phyloP scores from a whole-genome alignment of 2,888 invertebrate genomes.

The Meta bourneti region DNA sequence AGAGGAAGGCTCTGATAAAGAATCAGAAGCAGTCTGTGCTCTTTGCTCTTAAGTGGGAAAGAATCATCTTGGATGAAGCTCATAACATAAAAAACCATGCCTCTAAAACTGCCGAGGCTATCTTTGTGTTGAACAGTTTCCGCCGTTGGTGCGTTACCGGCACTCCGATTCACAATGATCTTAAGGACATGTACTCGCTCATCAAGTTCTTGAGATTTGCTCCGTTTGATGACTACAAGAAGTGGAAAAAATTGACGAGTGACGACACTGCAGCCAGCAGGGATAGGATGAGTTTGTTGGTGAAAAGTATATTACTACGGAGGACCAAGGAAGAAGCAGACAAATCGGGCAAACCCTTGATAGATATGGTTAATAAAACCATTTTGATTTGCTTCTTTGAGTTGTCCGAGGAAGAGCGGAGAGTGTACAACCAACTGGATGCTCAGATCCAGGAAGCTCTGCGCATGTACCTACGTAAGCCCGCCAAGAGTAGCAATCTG shows the following conservation, averaged over 20 bases:
- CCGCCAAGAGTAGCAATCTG: not conserved
- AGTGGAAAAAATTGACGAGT: conserved; percentile 49
- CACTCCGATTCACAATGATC: conserved; percentile 96
- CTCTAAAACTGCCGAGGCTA: conserved; percentile 87
- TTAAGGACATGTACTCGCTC: conserved; percentile 85
- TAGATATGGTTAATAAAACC: conserved; percentile 86
- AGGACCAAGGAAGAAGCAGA: conserved; percentile 92
- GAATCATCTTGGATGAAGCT: conserved; percentile 95
- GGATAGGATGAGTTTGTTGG: conserved; percentile 88
- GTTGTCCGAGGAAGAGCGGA: conserved; percentile 80
- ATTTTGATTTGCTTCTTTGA: conserved; percentile 81
- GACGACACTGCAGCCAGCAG: conserved; percentile 24
- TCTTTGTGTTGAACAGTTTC: conserved; percentile 85
- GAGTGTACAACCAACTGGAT: conserved; percentile 88
- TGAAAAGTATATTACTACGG: conserved; percentile 91
- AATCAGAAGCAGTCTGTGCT: conserved; percentile 82
- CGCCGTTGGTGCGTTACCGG: conserved; percentile 94
- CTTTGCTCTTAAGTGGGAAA: conserved; percentile 88
- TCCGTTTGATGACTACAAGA: conserved; percentile 63
- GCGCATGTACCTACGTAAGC: conserved; percentile 7
- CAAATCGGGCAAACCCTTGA: conserved; percentile 83
- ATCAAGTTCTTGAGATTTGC: conserved; percentile 79
- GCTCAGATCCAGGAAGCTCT: conserved; percentile 80
- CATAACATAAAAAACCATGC: conserved; percentile 95
- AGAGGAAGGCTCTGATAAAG: conserved; percentile 77